Percentiles rank a stretch among this genome's conserved stretches.
Evolutionary conservation across 2,888 invertebrate genomes (phyloP).

Genomic region (Meteorus cinctellus): DNA sequence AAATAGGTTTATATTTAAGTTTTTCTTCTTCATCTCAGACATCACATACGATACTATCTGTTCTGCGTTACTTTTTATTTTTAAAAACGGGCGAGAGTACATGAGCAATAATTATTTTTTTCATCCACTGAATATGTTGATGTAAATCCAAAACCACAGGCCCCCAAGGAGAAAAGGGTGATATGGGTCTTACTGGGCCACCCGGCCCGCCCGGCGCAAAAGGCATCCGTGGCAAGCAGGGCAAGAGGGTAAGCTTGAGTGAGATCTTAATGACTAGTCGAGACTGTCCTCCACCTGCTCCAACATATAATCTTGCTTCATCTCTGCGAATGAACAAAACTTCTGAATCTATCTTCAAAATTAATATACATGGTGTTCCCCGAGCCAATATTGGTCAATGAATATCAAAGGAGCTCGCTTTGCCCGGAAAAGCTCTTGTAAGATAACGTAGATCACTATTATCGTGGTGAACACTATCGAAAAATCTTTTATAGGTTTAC

Average conservation of each 20-base stretch:
- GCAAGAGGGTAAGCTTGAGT: slow-evolving; percentile 88
- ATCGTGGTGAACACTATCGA: too few relatives aligned
- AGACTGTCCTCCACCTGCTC: slow-evolving; percentile 31
- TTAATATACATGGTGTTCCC: neutral
- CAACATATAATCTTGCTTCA: neutral
- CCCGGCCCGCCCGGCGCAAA: slow-evolving; percentile 89
- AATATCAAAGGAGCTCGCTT: too few relatives aligned
- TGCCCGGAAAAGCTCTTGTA: too few relatives aligned
- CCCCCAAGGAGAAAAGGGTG: slow-evolving; percentile 86
- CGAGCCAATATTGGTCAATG: slow-evolving; percentile 5
- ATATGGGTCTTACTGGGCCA: slow-evolving; percentile 84
- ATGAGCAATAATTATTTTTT: neutral
- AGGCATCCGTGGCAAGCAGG: slow-evolving; percentile 92
- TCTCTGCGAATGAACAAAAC: neutral
- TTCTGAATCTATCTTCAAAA: neutral
- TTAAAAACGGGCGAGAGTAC: slow-evolving; percentile 39
- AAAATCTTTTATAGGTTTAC: too few relatives aligned
- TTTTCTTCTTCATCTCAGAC: neutral
- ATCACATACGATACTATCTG: slow-evolving; percentile 17
- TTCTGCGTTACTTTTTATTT: neutral
- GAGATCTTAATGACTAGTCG: slow-evolving; percentile 1
- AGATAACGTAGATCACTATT: too few relatives aligned
- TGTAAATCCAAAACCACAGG: slow-evolving; percentile 60
- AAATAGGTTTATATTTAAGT: too few relatives aligned
- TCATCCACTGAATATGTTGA: slow-evolving; percentile 17